Base-by-base conservation (phyloP, 2,113 vertebrate genomes). In the Lampris megalopsis region DNA sequence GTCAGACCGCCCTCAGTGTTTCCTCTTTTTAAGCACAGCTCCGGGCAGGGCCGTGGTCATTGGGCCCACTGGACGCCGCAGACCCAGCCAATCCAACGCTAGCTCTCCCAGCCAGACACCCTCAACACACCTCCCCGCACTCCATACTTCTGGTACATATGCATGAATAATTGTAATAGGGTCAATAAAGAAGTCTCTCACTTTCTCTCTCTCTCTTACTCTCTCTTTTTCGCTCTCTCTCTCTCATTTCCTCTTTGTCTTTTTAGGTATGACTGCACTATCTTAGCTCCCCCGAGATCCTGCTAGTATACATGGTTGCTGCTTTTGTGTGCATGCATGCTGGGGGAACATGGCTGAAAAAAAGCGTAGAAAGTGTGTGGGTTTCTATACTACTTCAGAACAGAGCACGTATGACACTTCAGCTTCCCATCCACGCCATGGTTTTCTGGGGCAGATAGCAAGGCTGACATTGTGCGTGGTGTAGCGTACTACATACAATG, bases 341-440 rank as follows among this genome's bases (percentile, higher is more conserved):
- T 1, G 36, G 49, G 49, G 73, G 63, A 83, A 79, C 53, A 70
- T 71, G 53, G 71, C n/a, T 72, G 45, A 63, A 67, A 78, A 10
- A 10, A 42, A 70, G 49, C 42, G 35, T 65, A 78, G 9, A 10
- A 42, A 70, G 49, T 38, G 35, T 65, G 62, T 41, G 52, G 71
- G 64, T 9, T 48, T 59, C 59, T 56, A 71, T 45, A 0, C 35
- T 36, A 58, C 69, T 9, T 42, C 7, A 52, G 53, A 80, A 70
- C 49, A 69, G 47, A n/a, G 11, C 48, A 72, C 45, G 68, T 52
- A 52, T 48, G 58, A 49, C 47, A 41, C n/a, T 56, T 6, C 10
- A 8, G 4, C 63, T 57, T 54, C 5, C 68, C 50, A 68, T 78
- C 58, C 58, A 61, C 10, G 45, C 37, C 10, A 54, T 50, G 47